These are phyloP conservation scores for Plestiodon gilberti DNA, from an alignment of 2,113 vertebrate species.

Conservation along the genomic window DNA sequence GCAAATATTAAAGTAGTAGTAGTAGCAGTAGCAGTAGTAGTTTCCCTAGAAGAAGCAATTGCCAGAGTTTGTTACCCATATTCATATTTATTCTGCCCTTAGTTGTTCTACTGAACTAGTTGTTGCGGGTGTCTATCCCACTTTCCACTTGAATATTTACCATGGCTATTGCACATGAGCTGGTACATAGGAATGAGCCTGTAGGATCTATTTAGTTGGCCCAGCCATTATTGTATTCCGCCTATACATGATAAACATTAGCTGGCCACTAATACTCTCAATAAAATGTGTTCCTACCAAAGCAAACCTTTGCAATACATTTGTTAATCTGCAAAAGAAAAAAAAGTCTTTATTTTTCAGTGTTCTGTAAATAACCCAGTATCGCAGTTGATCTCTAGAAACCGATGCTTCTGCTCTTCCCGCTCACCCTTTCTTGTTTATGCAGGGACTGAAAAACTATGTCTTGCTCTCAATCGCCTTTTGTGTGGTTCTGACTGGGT, in stretches of 20 bases:
- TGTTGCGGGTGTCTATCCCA: neutral
- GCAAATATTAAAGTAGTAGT: too few species aligned
- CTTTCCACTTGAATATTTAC: neutral
- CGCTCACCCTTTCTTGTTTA: slow-evolving; percentile 17
- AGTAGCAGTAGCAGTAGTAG: too few species aligned
- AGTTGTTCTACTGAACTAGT: neutral
- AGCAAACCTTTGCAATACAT: neutral
- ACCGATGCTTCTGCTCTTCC: neutral
- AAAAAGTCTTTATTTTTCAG: too few species aligned
- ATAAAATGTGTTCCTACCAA: neutral
- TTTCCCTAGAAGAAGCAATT: neutral
- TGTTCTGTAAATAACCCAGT: neutral
- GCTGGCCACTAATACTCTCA: neutral
- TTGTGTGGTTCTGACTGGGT: slow-evolving; percentile 81
- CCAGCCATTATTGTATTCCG: neutral
- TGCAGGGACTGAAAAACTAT: slow-evolving; percentile 82
- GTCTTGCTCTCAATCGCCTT: slow-evolving; percentile 77
- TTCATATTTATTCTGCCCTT: neutral
- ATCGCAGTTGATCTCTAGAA: neutral
- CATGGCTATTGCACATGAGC: neutral
- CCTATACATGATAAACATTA: neutral
- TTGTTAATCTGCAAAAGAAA: neutral
- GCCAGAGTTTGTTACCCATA: neutral
- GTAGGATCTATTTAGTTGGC: neutral
- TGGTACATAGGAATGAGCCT: neutral